A percentile compares a stretch with the other conserved stretches of the same genome.
These are phyloP conservation scores for Raja brachyura DNA, from an alignment of 2,113 vertebrate genomes.

Conservation along the genomic window DNA sequence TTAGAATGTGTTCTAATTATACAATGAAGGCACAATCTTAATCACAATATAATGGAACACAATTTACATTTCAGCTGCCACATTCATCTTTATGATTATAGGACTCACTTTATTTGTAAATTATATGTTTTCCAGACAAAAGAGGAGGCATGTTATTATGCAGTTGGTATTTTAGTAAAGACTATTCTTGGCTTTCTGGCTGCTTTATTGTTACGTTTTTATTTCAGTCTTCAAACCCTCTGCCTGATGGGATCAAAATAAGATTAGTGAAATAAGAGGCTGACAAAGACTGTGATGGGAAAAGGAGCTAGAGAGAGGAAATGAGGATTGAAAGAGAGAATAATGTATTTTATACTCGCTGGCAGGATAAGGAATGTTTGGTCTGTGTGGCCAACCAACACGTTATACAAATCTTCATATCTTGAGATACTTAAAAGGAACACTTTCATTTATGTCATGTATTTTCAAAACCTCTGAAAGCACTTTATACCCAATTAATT, in stretches of 20 bases:
- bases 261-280: background rate
- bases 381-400: too few species aligned
- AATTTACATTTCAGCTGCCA: background rate
- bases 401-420: background rate
- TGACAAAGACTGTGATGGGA: background rate
- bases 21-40: background rate
- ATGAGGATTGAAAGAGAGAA: background rate
- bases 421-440: background rate
- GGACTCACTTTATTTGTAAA: conserved; percentile 22
- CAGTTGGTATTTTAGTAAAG: background rate
- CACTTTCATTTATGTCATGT: background rate
- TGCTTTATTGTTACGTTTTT: background rate
- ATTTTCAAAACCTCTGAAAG: background rate
- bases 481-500: background rate
- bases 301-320: background rate
- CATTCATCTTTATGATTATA: conserved; percentile 13
- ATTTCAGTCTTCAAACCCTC: background rate
- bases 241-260: background rate
- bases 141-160: background rate
- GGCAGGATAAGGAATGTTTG: background rate
- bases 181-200: background rate
- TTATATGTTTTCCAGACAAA: background rate
- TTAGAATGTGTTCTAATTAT: background rate
- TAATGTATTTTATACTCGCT: background rate
- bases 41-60: background rate